Base-by-base conservation (phyloP, 2,888 invertebrate genomes). In the Metacarcinus magister region DNA sequence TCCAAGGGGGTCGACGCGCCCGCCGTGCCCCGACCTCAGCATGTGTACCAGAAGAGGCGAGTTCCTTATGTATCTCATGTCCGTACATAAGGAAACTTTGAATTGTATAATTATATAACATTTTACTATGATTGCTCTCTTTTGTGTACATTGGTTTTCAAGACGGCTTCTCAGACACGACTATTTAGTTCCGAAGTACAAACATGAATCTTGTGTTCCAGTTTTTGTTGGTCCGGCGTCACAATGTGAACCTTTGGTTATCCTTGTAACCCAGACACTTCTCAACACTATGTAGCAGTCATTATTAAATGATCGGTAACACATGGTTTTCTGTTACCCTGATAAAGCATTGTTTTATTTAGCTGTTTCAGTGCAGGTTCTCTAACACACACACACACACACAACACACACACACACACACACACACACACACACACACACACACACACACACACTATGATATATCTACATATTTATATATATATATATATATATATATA, bases 211-310 rank as follows among this genome's bases (percentile, higher is more conserved):
- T 28, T 75, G 75, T 75, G 75, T 75, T 75, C 23, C 75, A 75
- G 28, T n/a, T 75, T 75, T 23, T n/a, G 75, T 75, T 75, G n/a
- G 75, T 75, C 75, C 75, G 75, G 75, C 75, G 75, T 75, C 75
- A 75, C 75, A 75, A 75, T n/a, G 75, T 75, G 75, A 75, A 75
- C n/a, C 75, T 75, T 75, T 75, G 75, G 75, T 75, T 75, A 75
- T 75, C 75, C 75, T 75, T 75, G 75, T 75, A 75, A 75, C 75
- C 75, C 28, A n/a, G 75, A 75, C 75, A 75, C n/a, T 75, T 75
- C 75, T 75, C 75, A 75, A 75, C 75, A 75, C 75, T 75, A 75
- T 75, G 75, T 75, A 75, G 75, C 75, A 75, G 75, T 75, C 75
- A 75, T 75, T 75, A 75, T 75, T 75, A 75, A 75, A 75, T 54